A percentile compares a stretch with the other conserved stretches of the same genome.
phyloP scores from a whole-genome alignment of 1,140 invertebrate genomes.

The Uloborus diversus region DNA sequence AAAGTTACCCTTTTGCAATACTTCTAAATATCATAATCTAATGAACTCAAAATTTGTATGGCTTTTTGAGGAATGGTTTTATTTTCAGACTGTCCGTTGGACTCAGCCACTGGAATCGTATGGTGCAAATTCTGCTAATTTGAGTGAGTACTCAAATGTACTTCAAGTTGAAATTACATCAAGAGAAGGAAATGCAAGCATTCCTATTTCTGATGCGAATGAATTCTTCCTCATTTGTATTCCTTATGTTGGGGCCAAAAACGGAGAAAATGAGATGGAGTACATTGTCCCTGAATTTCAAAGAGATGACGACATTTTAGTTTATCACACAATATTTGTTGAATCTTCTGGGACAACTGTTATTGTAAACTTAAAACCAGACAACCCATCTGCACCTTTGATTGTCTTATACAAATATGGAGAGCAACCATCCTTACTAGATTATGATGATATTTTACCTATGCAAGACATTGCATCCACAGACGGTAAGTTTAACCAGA shows the following conservation, averaged over 20 bases:
- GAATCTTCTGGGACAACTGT: conserved; percentile 17
- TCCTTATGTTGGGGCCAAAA: not conserved
- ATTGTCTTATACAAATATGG: conserved; percentile 40
- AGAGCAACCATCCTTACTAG: not conserved
- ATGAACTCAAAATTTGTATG: too few relatives aligned
- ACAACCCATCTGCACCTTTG: not conserved
- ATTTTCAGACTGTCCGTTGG: conserved; percentile 41
- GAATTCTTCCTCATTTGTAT: conserved; percentile 45
- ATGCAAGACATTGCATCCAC: not conserved
- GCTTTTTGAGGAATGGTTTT: too few relatives aligned
- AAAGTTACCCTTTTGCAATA: too few relatives aligned
- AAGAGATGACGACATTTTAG: conserved; percentile 34
- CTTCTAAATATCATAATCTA: too few relatives aligned
- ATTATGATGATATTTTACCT: conserved; percentile 31
- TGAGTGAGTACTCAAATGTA: conserved; percentile 37
- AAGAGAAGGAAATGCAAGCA: conserved; percentile 17
- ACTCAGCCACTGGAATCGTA: conserved; percentile 47
- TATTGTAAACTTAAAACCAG: conserved; percentile 21
- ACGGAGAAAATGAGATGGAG: not conserved
- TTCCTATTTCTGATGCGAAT: conserved; percentile 18
- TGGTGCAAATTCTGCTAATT: conserved; percentile 10
- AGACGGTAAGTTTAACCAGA: conserved; percentile 44
- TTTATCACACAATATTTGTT: conserved; percentile 31
- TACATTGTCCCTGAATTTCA: conserved; percentile 20
- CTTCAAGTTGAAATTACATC: conserved; percentile 29